Base-by-base conservation (phyloP, 2,888 invertebrate species). In the Cryptocephalus moraei region DNA sequence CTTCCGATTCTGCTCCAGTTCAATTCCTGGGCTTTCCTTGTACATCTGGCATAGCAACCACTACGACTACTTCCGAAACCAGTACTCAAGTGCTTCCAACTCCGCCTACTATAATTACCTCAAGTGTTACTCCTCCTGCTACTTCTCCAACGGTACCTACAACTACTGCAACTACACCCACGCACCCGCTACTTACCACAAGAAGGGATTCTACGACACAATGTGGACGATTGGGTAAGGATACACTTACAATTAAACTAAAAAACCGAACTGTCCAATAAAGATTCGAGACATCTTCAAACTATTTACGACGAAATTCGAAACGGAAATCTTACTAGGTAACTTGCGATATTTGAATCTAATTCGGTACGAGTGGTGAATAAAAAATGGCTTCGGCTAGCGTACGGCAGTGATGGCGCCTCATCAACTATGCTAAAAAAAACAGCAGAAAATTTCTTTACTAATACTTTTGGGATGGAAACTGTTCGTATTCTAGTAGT, bases 171-270 rank as follows among this genome's bases (percentile, higher is more conserved):
- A 73, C 72, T 12, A 73, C 75, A 6, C 73, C 75, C 1, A 70
- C 71, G 6, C 75, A 76, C 62, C 77, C 78, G 6, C 55, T 75
- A 33, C 57, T 76, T 10, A 54, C 73, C 2, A 76, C 77, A 0
- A 74, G 89, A 31, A 75, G 90, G 47, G 90, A 91, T 63, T 90
- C 90, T 0, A 90, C 89, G 2, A 90, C 90, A 0, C 90, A 91
- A 71, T 90, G 90, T 61, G 82, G 84, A 6, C 69, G 78, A 11
- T 65, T 74, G 8, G 81, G 80, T 52, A 39, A 14, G 33, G 11
- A 10, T 36, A 22, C n/a, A n/a, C 6, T 22, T 22, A 22, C 2
- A 22, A 22, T 4, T 22, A 22, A 22, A 6, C 22, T 22, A 22
- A 22, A 22, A 22, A 6, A 22, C 22, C 6, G 22, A 22, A 22